Conservation (phyloP, 2,113 vertebrate species). For the Tragelaphus scriptus region DNA sequence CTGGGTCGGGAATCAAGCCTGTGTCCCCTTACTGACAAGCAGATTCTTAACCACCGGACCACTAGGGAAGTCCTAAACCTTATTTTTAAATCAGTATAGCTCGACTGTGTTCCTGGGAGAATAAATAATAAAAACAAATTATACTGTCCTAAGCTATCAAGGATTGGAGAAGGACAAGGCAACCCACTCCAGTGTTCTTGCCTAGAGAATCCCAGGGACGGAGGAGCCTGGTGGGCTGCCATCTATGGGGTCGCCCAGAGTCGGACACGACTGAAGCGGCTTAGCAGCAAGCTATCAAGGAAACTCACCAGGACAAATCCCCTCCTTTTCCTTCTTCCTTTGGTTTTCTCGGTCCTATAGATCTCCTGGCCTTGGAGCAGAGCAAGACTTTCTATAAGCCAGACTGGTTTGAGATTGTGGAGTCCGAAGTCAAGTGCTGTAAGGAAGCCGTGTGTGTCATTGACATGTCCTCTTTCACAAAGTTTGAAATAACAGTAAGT, state of each 20-base stretch:
- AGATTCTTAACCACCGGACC: background rate
- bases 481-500: constrained; percentile 98
- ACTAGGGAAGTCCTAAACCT: background rate
- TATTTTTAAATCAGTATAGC: background rate
- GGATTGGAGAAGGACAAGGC: background rate
- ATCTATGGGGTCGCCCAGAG: no score
- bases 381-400: constrained; percentile 99
- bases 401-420: constrained; percentile 99
- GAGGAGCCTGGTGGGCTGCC: no score
- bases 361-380: constrained; percentile 93
- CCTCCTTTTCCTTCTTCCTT: background rate
- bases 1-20: background rate
- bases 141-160: background rate
- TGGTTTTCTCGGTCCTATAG: constrained; percentile 67
- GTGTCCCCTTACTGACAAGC: background rate
- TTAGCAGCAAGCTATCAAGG: background rate
- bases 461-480: constrained; percentile 99
- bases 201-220: no score
- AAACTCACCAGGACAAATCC: background rate
- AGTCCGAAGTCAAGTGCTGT: constrained; percentile 96
- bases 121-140: background rate
- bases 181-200: no score
- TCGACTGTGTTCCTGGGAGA: background rate
- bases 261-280: no score
- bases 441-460: constrained; percentile 98